phyloP scores from a whole-genome alignment of 2,113 vertebrate genomes.

The Phalacrocorax carbo region DNA sequence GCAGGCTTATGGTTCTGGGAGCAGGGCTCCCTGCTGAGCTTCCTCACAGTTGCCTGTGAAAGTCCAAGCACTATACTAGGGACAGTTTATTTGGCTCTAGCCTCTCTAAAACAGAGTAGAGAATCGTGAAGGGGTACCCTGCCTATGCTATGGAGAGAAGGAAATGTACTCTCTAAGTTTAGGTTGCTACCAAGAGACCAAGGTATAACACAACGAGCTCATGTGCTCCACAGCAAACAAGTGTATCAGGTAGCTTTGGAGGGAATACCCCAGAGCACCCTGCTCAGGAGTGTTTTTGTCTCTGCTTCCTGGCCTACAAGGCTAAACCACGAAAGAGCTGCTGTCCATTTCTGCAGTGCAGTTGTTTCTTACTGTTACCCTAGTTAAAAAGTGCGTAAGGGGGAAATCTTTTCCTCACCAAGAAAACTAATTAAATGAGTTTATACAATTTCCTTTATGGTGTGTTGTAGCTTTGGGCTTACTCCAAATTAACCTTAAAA shows the following conservation, averaged over 20 bases:
- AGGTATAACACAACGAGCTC: not conserved
- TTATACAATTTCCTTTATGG: not conserved
- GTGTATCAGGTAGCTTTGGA: not conserved
- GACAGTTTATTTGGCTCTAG: not conserved
- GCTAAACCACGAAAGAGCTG: not conserved
- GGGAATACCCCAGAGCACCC: not conserved
- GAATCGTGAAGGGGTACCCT: not conserved
- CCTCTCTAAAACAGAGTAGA: not conserved
- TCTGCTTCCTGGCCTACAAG: not conserved
- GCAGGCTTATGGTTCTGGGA: not conserved
- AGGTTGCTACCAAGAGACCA: not conserved
- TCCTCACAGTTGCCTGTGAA: not conserved
- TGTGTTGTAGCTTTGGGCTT: not conserved
- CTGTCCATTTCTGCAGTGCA: not conserved
- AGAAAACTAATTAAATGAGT: not conserved
- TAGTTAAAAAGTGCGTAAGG: not conserved
- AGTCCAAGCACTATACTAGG: rapidly evolving
- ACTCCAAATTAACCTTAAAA: not conserved
- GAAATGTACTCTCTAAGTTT: not conserved
- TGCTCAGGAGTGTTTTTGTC: not conserved
- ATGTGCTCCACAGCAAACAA: not conserved
- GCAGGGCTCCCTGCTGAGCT: not conserved
- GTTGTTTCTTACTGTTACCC: not conserved
- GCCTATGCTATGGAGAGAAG: not conserved
- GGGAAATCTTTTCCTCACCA: not conserved